These are phyloP conservation scores for Trachelus troglodyta DNA, from an alignment of 2,888 invertebrate genomes.

Conservation along the genomic window DNA sequence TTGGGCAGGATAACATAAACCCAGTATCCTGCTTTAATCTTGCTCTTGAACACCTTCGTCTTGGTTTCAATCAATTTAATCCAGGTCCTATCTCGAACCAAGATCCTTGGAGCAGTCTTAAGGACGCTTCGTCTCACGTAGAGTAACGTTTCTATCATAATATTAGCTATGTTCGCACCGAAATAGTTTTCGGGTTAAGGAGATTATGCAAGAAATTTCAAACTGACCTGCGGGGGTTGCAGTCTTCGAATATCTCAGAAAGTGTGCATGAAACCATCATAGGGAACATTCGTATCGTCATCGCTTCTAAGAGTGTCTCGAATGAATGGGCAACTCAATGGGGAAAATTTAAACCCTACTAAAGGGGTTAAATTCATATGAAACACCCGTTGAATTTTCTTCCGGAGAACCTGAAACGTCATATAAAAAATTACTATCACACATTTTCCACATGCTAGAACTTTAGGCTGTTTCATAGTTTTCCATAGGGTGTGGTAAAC, in stretches of 20 bases:
- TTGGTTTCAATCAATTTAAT: slow-evolving; percentile 56
- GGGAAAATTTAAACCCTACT: background rate
- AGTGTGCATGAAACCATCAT: background rate
- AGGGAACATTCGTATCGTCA: background rate
- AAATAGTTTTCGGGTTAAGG: slow-evolving; percentile 8
- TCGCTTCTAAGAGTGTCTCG: background rate
- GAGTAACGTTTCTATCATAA: slow-evolving; percentile 34
- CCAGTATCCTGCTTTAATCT: background rate
- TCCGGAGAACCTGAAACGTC: background rate
- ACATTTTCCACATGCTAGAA: background rate
- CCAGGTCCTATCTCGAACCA: slow-evolving; percentile 50
- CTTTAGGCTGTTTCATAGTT: background rate
- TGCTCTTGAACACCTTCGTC: slow-evolving; percentile 32
- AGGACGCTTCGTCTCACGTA: slow-evolving; percentile 43
- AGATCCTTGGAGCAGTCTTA: slow-evolving; percentile 39
- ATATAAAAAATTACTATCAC: background rate
- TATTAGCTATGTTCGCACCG: slow-evolving; percentile 21
- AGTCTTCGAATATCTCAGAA: background rate
- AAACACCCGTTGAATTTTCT: background rate
- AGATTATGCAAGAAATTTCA: slow-evolving; percentile 12
- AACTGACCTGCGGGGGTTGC: background rate
- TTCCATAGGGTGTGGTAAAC: slow-evolving; percentile 16
- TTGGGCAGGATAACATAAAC: background rate
- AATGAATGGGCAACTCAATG: background rate
- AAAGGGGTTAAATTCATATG: background rate